Base-by-base conservation (phyloP, 2,113 vertebrate genomes). In the Oenanthe oenanthe region DNA sequence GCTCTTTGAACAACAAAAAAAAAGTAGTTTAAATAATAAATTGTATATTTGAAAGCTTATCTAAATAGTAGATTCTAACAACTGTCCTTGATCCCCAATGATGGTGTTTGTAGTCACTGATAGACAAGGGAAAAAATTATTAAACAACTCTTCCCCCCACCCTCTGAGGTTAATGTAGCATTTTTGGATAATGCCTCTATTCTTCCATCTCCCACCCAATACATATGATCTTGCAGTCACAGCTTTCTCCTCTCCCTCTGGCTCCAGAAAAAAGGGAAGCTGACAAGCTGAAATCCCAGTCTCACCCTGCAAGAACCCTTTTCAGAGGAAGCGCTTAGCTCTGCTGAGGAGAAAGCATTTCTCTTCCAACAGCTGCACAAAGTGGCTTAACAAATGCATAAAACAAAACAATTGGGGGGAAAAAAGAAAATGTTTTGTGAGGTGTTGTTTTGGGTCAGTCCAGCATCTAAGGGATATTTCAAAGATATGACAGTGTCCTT, bases 141-240 rank as follows among this genome's bases (percentile, higher is more conserved):
- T 74, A 91, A 92, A 85, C 60, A 83, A 71, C 29, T 65, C 58
- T 51, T 56, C 29, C 3, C n/a, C 34, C 42, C 19, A 28, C 9
- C 16, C 24, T 45, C 54, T 50, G 32, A 92, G 68, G 68, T 84
- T 94, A 92, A 78, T 9, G 26, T 47, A 88, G 54, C 51, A 57
- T 66, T 92, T 92, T 40, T 38, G 21, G 66, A 43, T 75, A 68
- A 92, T 54, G 26, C 66, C 75, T 77, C 31, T 85, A 75, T 85
- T 94, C 67, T 88, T 94, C 85, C 29, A 75, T 66, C 75, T 91
- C 70, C 91, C 81, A 89, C 80, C 61, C 62, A 56, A 57, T 36
- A 56, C 82, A 83, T 79, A 54, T 85, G 67, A 89, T 96, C 43
- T 78, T 63, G 43, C 67, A 92, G 60, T 93, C 87, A 94, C 58